phyloP scores from a whole-genome alignment of 2,113 vertebrate species.

The Pollachius pollachius region DNA sequence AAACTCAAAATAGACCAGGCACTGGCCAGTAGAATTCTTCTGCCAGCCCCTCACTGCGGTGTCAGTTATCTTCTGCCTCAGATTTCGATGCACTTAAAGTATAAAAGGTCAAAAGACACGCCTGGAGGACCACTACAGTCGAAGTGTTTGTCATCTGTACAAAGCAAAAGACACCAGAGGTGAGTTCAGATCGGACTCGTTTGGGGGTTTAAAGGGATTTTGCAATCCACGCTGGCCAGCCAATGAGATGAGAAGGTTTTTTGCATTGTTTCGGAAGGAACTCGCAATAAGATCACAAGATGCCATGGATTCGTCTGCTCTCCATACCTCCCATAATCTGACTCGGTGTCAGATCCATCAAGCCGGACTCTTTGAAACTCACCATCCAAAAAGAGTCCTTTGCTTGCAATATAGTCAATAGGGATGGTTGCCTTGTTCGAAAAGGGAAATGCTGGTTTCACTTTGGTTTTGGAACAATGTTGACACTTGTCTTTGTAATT shows the following conservation, averaged over 20 bases:
- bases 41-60: conserved; percentile 58
- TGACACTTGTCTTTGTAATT: too few relatives aligned
- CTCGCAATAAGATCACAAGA: too few relatives aligned
- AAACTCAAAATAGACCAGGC: conserved; percentile 76
- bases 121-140: conserved; percentile 71
- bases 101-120: conserved; percentile 72
- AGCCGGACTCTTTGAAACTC: too few relatives aligned
- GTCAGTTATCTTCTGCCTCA: conserved; percentile 74
- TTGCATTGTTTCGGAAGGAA: conserved; percentile 6
- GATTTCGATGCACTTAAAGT: conserved; percentile 65
- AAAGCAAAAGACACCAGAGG: conserved; percentile 67
- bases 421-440: too few relatives aligned
- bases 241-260: conserved; percentile 9
- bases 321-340: too few relatives aligned
- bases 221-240: conserved; percentile 16
- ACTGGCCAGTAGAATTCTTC: conserved; percentile 57
- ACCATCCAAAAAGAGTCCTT: too few relatives aligned
- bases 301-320: too few relatives aligned
- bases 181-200: conserved; percentile 57
- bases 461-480: too few relatives aligned
- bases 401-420: too few relatives aligned
- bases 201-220: conserved; percentile 23
- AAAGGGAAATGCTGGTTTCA: too few relatives aligned
- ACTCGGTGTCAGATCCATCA: too few relatives aligned
- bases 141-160: conserved; percentile 67